These are phyloP conservation scores for Poeciliopsis retropinna DNA, from an alignment of 2,113 vertebrate genomes.

Conservation along the genomic window DNA sequence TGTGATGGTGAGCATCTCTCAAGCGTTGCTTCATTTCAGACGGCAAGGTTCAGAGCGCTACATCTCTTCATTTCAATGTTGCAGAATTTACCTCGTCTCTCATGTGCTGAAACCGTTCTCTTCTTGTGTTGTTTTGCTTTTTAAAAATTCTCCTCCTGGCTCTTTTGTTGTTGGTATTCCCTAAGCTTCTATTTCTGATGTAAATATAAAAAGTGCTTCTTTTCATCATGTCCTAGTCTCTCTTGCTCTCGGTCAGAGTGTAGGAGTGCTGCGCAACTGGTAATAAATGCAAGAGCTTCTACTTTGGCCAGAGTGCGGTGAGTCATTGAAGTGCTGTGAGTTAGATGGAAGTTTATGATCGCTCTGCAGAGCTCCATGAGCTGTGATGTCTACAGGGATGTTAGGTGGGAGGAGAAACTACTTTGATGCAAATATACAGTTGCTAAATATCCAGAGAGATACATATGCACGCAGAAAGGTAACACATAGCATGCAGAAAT, in stretches of 20 bases:
- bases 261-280: constrained; percentile 45
- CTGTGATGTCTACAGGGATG: constrained; percentile 36
- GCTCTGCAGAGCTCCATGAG: constrained; percentile 16
- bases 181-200: neutral
- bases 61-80: neutral
- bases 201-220: constrained; percentile 2
- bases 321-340: constrained; percentile 49
- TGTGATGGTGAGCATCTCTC: neutral
- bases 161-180: constrained; percentile 1
- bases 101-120: neutral
- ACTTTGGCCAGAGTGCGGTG: constrained; percentile 42
- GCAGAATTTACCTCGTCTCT: neutral
- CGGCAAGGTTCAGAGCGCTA: neutral
- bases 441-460: constrained; percentile 1
- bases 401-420: constrained; percentile 4
- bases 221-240: constrained; percentile 7
- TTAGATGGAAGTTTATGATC: constrained; percentile 19
- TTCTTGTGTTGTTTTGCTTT: neutral
- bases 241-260: constrained; percentile 27
- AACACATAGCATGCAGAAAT: constrained; percentile 1
- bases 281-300: constrained; percentile 46
- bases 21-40: neutral
- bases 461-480: neutral
- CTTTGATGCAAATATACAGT: constrained; percentile 21
- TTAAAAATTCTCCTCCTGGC: constrained; percentile 1